Conservation (phyloP, 2,797 vertebrate species). For the Eospalax fontanierii region DNA sequence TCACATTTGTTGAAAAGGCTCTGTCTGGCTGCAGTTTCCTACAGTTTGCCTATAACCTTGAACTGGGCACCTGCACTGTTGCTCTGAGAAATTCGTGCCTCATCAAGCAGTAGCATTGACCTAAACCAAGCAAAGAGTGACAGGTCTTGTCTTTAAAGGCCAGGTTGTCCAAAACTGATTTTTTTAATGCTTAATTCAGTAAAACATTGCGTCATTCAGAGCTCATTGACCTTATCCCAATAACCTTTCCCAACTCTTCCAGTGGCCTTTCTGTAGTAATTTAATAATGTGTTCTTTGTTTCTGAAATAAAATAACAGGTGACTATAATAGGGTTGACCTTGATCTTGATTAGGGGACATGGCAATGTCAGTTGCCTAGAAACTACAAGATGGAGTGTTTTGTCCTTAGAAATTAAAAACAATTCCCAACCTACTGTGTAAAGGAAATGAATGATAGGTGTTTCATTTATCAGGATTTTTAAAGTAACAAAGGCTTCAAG, state of each 20-base stretch:
- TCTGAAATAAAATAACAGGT: conserved; percentile 55
- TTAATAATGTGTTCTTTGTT: conserved; percentile 12
- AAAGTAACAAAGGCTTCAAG: background rate
- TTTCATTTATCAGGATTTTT: conserved; percentile 9
- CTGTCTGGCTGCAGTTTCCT: background rate
- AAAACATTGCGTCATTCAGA: background rate
- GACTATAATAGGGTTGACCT: background rate
- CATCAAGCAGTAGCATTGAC: background rate
- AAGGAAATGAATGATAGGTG: background rate
- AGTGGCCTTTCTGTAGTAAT: conserved; percentile 12
- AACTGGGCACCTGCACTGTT: background rate
- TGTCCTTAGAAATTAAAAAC: background rate
- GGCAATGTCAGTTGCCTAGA: background rate
- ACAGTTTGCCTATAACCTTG: background rate
- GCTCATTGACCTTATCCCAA: conserved; percentile 32
- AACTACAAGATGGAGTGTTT: background rate
- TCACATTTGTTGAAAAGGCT: background rate
- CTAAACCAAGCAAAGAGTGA: background rate
- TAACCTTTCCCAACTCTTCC: background rate
- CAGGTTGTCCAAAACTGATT: background rate
- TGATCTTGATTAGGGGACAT: background rate
- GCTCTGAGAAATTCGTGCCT: conserved; percentile 23
- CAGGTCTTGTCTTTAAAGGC: background rate
- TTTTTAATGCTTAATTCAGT: background rate
- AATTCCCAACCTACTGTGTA: too few relatives aligned